These are phyloP conservation scores for Clanis bilineata DNA, from an alignment of 2,888 invertebrate species.

Conservation along the genomic window DNA sequence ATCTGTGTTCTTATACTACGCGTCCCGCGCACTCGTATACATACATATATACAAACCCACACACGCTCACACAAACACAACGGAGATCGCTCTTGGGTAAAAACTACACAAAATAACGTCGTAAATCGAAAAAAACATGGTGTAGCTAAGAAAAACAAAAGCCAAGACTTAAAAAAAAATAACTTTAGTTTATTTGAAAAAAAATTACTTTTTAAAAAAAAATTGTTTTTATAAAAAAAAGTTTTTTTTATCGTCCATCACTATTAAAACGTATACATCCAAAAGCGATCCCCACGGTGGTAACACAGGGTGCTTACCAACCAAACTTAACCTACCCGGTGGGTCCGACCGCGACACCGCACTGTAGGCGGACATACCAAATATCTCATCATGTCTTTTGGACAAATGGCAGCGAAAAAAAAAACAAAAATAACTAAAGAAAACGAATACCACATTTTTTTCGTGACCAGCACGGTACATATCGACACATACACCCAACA, in stretches of 20 bases:
- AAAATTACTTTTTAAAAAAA: background rate
- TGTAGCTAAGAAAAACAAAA: background rate
- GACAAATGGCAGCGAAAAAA: slow-evolving; percentile 12
- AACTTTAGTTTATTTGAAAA: no score
- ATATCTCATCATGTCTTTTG: slow-evolving; percentile 1
- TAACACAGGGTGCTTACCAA: slow-evolving; percentile 70
- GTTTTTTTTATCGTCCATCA: background rate
- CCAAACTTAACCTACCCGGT: slow-evolving; percentile 63
- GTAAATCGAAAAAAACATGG: background rate
- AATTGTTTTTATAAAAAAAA: background rate
- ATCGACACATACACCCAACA: background rate
- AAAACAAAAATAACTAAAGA: background rate
- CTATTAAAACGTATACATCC: background rate
- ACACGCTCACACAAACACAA: slow-evolving; percentile 22
- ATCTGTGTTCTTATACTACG: slow-evolving; percentile 43
- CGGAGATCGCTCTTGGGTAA: slow-evolving; percentile 14
- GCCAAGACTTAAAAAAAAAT: background rate
- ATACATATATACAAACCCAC: slow-evolving; percentile 45
- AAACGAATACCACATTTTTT: background rate
- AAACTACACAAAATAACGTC: no score
- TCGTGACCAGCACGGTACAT: background rate
- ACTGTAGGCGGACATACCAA: slow-evolving; percentile 43
- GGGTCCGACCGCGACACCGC: slow-evolving; percentile 47
- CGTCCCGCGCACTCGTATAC: slow-evolving; percentile 54
- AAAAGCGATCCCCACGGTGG: slow-evolving; percentile 11